Base-by-base conservation (phyloP, 2,888 invertebrate species). In the Platerodrilus igneus region DNA sequence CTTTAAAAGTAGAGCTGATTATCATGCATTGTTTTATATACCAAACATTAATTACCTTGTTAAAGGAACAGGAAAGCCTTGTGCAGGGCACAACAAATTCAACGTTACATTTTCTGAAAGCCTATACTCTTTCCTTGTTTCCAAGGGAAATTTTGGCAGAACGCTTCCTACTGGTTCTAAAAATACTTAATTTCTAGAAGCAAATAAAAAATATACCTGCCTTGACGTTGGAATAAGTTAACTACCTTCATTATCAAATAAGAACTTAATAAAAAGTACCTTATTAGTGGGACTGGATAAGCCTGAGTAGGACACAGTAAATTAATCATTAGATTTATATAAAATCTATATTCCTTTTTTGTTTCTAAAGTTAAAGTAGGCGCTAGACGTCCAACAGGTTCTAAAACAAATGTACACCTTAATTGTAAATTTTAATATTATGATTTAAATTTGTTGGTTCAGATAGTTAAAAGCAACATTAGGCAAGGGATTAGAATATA, bases 71-170 rank as follows among this genome's bases (percentile, higher is more conserved):
- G 80, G 80, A 65, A 74, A 80, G 55, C 77, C 79, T 66, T 81
- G 81, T 33, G 79, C 79, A 48, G 79, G 79, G 62, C 80, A 81
- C 63, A 78, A 72, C 56, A 80, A 69, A 51, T 73, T 74, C 60
- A 76, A 68, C 41, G 72, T 69, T 47, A 65, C 55, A 48, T 63
- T 68, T 48, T 39, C 35, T 8, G 48, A 73, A 77, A 63, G 75
- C 71, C 68, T 72, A 78, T 72, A 70, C 30, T 66, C 65, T 53
- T 66, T 76, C 67, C 72, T 70, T 58, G 73, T 78, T 71, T 84
- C 83, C 71, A 82, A 76, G 42, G 84, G 81, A 66, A 86, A 83
- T 73, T 85, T 85, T 52, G 81, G 83, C 45, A 58, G 47, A 41
- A 75, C 74, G 45, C 70, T 74, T 44, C 72, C 74, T 52, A 74